These are phyloP conservation scores for Zenarchopterus dispar DNA, from an alignment of 2,797 vertebrate species.

Conservation along the genomic window DNA sequence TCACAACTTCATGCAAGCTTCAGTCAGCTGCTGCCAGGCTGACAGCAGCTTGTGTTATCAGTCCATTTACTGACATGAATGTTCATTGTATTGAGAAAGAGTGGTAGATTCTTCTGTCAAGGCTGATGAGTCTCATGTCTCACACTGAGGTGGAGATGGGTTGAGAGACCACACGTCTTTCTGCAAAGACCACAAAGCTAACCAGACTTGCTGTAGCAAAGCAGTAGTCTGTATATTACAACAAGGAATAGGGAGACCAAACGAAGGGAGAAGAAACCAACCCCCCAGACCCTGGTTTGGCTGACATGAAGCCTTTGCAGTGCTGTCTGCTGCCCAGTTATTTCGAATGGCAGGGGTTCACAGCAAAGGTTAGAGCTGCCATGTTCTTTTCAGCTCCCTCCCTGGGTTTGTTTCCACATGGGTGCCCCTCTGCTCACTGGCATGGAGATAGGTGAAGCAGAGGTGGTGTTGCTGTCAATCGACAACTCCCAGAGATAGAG, in stretches of 20 bases:
- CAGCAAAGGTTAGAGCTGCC: conserved; percentile 70
- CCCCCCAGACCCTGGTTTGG: conserved; percentile 66
- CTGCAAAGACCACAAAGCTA: conserved; percentile 45
- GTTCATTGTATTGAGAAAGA: conserved; percentile 35
- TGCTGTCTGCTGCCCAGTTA: conserved; percentile 78
- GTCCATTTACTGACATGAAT: conserved; percentile 50
- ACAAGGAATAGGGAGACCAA: conserved; percentile 71
- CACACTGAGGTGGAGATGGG: conserved; percentile 30
- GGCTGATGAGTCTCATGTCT: conserved; percentile 33
- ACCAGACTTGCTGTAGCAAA: conserved; percentile 62
- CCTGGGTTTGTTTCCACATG: conserved; percentile 64
- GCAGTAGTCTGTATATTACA: conserved; percentile 69
- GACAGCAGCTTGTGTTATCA: conserved; percentile 54
- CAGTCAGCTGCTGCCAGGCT: conserved; percentile 43
- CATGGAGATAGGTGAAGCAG: conserved; percentile 49
- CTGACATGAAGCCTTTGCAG: conserved; percentile 75
- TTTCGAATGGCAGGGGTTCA: conserved; percentile 64
- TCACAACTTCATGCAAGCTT: conserved; percentile 59
- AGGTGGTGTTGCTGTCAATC: conserved; percentile 71
- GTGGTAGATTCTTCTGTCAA: conserved; percentile 34
- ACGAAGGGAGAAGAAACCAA: conserved; percentile 69
- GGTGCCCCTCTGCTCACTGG: conserved; percentile 39
- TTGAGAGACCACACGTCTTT: conserved; percentile 43
- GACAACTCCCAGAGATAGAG: conserved; percentile 46
- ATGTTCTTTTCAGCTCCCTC: conserved; percentile 63